Evolutionary conservation across 1,140 invertebrate species (phyloP).

Genomic region (Bombus vancouverensis): DNA sequence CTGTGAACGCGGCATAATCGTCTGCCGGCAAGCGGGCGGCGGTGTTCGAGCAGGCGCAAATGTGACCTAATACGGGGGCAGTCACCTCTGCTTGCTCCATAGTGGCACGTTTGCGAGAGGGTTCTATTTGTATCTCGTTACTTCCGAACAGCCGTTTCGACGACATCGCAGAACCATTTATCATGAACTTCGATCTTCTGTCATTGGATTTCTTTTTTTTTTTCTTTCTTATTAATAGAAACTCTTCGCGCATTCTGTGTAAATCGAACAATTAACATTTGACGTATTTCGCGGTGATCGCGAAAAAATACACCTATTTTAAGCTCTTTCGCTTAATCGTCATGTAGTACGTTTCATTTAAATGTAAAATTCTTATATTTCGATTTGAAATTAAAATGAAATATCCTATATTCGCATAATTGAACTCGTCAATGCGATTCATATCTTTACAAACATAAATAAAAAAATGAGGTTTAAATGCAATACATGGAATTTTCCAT

Average conservation of each 20-base stretch:
- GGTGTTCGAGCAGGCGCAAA: conserved; percentile 58
- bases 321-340: no score
- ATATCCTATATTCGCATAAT: no score
- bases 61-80: conserved; percentile 75
- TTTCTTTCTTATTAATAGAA: not conserved
- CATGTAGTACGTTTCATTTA: no score
- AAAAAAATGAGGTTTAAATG: not conserved
- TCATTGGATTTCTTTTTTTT: not conserved
- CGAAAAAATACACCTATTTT: no score
- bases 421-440: not conserved
- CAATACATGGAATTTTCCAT: not conserved
- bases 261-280: no score
- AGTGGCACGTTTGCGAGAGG: conserved; percentile 67
- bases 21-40: conserved; percentile 26
- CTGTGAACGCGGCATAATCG: conserved; percentile 57
- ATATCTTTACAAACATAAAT: not conserved
- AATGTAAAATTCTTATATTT: no score
- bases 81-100: conserved; percentile 66
- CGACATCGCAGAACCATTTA: conserved; percentile 40
- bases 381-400: no score
- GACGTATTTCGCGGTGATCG: no score
- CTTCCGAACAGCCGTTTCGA: conserved; percentile 67
- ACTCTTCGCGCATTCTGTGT: no score
- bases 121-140: conserved; percentile 79
- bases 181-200: conserved; percentile 9